Conservation (phyloP, 1,140 invertebrate species). For the Trichonephila clavata region DNA sequence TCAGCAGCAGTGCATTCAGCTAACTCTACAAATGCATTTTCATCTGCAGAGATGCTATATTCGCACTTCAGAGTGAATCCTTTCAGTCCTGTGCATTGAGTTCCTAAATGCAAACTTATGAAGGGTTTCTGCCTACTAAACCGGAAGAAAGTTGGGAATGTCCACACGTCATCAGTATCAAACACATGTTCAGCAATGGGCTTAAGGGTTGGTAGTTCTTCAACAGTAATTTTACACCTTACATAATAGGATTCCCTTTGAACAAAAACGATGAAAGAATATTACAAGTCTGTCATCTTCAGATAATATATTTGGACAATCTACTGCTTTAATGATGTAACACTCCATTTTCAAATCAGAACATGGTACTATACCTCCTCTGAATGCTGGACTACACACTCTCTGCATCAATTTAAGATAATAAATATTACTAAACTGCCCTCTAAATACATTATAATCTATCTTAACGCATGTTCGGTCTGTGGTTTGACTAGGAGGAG, state of each 20-base stretch:
- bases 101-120: neutral
- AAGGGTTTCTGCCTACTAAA: too few species aligned
- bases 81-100: too few species aligned
- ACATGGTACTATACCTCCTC: neutral
- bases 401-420: neutral
- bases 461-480: neutral
- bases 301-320: too few species aligned
- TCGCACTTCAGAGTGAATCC: neutral
- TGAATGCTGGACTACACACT: neutral
- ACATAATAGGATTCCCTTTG: conserved; percentile 10
- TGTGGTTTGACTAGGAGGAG: neutral
- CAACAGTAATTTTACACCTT: neutral
- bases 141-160: neutral
- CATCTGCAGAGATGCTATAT: neutral
- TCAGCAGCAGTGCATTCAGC: too few species aligned
- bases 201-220: too few species aligned
- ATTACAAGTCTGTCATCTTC: neutral
- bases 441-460: neutral
- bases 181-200: neutral
- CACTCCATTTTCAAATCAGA: neutral
- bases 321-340: neutral
- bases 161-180: neutral
- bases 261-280: neutral
- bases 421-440: neutral
- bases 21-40: neutral